phyloP scores from a whole-genome alignment of 1,140 invertebrate species.

The Macrocentrus cingulum region DNA sequence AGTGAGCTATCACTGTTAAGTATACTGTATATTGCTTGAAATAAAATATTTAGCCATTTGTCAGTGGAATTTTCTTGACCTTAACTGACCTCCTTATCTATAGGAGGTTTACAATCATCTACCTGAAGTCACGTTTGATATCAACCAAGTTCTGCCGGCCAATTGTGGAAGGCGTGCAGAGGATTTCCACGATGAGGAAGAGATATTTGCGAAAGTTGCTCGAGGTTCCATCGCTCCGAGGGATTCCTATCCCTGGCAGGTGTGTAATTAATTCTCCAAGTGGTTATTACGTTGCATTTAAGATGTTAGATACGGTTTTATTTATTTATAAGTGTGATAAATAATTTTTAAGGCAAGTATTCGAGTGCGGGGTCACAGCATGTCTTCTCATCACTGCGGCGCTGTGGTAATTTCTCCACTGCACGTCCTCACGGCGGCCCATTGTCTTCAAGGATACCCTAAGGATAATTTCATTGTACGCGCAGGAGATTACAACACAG shows the following conservation, averaged over 20 bases:
- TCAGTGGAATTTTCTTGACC: not conserved
- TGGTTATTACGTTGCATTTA: too few species aligned
- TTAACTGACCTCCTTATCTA: not conserved
- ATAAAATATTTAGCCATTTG: constrained; percentile 3
- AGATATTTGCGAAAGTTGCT: constrained; percentile 60
- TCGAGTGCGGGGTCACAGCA: constrained; percentile 61
- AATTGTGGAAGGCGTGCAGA: constrained; percentile 59
- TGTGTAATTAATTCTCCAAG: too few species aligned
- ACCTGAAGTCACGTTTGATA: constrained; percentile 35
- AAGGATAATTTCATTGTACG: constrained; percentile 70
- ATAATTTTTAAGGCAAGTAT: constrained; percentile 66
- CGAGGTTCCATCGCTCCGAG: constrained; percentile 60
- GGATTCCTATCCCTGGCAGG: constrained; percentile 80
- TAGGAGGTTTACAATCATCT: not conserved
- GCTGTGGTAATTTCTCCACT: constrained; percentile 70
- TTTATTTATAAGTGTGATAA: constrained; percentile 16
- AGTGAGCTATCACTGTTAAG: not conserved
- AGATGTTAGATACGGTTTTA: too few species aligned
- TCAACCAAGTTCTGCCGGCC: constrained; percentile 51
- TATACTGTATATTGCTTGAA: too few species aligned
- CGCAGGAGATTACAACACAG: constrained; percentile 72
- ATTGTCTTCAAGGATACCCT: constrained; percentile 72
- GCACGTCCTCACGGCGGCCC: constrained; percentile 78
- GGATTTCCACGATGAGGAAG: constrained; percentile 51
- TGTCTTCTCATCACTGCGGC: constrained; percentile 74